Evolutionary conservation across 1,140 invertebrate genomes (phyloP).

Genomic region (Trichoplusia ni): DNA sequence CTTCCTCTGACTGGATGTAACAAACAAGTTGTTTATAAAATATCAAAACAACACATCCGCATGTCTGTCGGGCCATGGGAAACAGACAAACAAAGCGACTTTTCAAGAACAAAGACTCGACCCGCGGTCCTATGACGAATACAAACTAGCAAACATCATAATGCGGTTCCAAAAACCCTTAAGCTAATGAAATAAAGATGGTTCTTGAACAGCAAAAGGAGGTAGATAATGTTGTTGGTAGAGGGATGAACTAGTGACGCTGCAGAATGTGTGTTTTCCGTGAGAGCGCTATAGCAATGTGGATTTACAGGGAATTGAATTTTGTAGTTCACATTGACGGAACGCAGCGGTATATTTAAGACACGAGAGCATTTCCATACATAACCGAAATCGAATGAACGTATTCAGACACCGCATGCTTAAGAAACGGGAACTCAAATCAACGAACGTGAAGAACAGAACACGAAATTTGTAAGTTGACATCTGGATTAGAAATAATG

Average conservation of each 20-base stretch:
- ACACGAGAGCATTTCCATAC: neutral
- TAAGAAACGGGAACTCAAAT: no score
- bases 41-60: conserved; percentile 41
- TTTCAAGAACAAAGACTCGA: conserved; percentile 49
- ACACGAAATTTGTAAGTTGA: neutral
- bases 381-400: neutral
- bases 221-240: neutral
- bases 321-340: conserved; percentile 23
- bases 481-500: no score
- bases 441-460: no score
- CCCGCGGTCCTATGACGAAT: conserved; percentile 37
- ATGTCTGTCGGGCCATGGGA: conserved; percentile 34
- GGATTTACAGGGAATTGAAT: conserved; percentile 41
- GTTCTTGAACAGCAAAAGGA: neutral
- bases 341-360: neutral
- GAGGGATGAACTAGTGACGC: conserved; percentile 22
- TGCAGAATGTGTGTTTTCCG: conserved; percentile 34
- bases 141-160: conserved; percentile 28
- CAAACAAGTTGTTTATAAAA: conserved; percentile 43
- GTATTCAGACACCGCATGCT: neutral
- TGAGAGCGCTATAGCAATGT: conserved; percentile 30
- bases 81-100: conserved; percentile 46
- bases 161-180: neutral
- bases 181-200: neutral
- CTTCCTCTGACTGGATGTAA: conserved; percentile 19